Conservation (phyloP, 2,113 vertebrate genomes). For the Callospermophilus lateralis region DNA sequence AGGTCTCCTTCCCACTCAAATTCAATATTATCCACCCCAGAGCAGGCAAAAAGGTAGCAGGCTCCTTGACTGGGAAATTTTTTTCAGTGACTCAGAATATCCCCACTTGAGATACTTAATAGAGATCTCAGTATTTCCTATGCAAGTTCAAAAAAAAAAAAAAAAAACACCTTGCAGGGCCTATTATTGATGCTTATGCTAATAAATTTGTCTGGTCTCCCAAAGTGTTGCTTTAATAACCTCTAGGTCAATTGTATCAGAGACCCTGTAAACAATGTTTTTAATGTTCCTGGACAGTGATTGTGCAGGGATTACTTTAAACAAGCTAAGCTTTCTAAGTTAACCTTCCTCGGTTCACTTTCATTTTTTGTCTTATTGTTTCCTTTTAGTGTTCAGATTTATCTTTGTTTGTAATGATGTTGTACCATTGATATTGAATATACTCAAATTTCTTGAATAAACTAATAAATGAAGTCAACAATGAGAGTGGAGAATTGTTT, state of each 20-base stretch:
- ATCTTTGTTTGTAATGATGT: background rate
- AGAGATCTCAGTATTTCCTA: background rate
- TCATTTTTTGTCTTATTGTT: background rate
- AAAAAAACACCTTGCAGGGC: background rate
- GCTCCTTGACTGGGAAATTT: background rate
- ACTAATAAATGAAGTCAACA: background rate
- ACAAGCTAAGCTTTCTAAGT: background rate
- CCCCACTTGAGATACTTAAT: background rate
- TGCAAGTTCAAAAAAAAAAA: background rate
- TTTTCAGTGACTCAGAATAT: background rate
- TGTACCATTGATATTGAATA: background rate
- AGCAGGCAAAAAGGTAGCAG: background rate
- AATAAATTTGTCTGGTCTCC: background rate
- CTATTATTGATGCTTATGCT: background rate
- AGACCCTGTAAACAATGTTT: background rate
- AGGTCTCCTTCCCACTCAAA: background rate
- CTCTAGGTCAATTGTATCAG: conserved; percentile 2
- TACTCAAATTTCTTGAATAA: conserved; percentile 19
- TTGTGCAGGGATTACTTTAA: background rate
- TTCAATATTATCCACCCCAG: background rate
- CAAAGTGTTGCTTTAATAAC: background rate
- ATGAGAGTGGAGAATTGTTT: background rate
- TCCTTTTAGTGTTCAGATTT: conserved; percentile 8
- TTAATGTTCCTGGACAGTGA: background rate
- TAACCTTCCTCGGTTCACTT: background rate